phyloP scores from a whole-genome alignment of 2,888 invertebrate genomes.

The Glyphotaelius pellucidus region DNA sequence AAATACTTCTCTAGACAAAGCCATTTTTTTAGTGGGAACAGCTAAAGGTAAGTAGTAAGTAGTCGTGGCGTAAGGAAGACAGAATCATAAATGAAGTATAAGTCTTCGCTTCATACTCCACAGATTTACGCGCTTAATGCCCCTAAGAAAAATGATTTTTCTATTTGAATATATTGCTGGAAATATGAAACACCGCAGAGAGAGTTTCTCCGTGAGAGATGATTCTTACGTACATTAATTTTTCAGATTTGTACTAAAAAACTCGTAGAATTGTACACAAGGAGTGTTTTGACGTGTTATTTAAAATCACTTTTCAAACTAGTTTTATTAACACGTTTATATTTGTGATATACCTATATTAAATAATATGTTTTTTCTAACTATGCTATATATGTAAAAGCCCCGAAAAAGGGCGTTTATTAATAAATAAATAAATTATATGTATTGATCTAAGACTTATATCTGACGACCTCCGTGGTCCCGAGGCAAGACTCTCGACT shows the following conservation, averaged over 20 bases:
- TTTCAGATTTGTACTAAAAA: neutral
- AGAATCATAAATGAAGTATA: conserved; percentile 32
- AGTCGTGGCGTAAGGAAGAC: conserved; percentile 16
- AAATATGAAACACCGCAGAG: neutral
- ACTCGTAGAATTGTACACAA: neutral
- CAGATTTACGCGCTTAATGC: conserved; percentile 60
- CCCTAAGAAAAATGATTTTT: conserved; percentile 61
- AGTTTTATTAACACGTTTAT: no score
- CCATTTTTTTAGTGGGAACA: neutral
- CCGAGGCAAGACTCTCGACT: no score
- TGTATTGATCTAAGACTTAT: no score
- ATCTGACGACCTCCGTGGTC: no score
- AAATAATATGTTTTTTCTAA: no score
- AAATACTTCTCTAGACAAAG: neutral
- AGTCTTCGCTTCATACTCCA: conserved; percentile 26
- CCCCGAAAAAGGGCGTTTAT: no score
- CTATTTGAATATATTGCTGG: conserved; percentile 45
- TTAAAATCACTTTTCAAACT: neutral
- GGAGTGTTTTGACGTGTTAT: neutral
- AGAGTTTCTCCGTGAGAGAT: neutral
- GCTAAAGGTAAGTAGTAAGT: no score
- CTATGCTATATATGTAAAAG: no score
- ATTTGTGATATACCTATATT: no score
- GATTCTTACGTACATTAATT: neutral
- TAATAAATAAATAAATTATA: no score